A percentile compares a stretch with the other conserved stretches of the same genome.
phyloP scores from a whole-genome alignment of 2,797 vertebrate species.

The Rhinophrynus dorsalis region DNA sequence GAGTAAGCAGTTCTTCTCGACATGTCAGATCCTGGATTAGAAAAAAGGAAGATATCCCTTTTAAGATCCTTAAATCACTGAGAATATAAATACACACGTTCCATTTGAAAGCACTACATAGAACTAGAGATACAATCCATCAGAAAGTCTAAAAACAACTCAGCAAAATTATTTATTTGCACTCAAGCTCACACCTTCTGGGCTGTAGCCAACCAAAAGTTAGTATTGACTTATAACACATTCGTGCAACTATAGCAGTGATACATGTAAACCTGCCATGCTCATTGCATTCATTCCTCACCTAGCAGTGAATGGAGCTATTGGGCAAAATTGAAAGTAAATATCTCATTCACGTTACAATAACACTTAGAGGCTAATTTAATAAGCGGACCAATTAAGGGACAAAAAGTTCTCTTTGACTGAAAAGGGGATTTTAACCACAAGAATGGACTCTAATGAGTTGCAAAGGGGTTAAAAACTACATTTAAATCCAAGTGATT shows the following conservation, averaged over 20 bases:
- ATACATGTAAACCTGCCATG: conserved; percentile 51
- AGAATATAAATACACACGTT: not conserved
- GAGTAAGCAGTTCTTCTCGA: conserved; percentile 92
- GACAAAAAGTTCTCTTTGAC: too few species aligned
- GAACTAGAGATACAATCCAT: too few species aligned
- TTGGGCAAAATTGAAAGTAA: conserved; percentile 73
- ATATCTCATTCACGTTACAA: conserved; percentile 26
- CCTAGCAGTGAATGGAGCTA: conserved; percentile 54
- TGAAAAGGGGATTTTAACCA: too few species aligned
- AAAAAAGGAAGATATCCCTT: conserved; percentile 29
- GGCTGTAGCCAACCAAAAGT: conserved; percentile 42
- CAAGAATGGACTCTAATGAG: too few species aligned
- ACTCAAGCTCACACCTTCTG: conserved; percentile 38
- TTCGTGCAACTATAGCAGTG: conserved; percentile 56
- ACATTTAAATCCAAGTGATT: too few species aligned
- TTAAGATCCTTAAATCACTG: not conserved
- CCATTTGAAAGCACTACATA: not conserved
- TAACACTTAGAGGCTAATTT: too few species aligned
- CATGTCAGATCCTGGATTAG: conserved; percentile 87
- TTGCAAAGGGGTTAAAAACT: too few species aligned
- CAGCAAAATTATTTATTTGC: not conserved
- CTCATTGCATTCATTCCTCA: conserved; percentile 73
- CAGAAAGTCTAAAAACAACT: not conserved
- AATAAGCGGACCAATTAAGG: too few species aligned
- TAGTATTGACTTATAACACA: conserved; percentile 56